Conservation (phyloP, 2,888 invertebrate species). For the Stegana nigrithorax region DNA sequence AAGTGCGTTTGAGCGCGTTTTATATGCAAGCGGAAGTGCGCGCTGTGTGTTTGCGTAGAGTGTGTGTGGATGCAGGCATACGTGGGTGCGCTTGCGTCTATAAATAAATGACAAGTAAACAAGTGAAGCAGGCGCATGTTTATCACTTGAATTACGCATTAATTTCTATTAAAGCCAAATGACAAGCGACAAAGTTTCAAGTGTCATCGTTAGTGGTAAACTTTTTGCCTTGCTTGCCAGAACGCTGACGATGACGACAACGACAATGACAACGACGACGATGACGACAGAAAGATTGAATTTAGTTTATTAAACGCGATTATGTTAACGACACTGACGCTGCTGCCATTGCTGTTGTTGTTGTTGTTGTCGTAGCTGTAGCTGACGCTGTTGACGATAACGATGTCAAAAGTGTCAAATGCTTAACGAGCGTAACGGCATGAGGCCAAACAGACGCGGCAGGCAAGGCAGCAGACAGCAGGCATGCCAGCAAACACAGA, state of each 20-base stretch:
- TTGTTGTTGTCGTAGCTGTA: too few relatives aligned
- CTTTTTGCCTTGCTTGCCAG: too few relatives aligned
- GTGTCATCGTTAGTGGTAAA: too few relatives aligned
- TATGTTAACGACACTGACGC: not conserved
- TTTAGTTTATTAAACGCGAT: conserved; percentile 9
- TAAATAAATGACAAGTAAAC: too few relatives aligned
- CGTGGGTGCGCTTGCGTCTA: too few relatives aligned
- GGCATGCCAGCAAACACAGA: not conserved
- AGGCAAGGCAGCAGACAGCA: not conserved
- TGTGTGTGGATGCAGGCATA: too few relatives aligned
- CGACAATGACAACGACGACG: too few relatives aligned
- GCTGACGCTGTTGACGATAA: too few relatives aligned
- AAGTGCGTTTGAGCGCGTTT: not conserved
- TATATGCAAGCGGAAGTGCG: not conserved
- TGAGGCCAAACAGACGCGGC: not conserved
- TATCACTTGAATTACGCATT: not conserved
- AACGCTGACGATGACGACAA: too few relatives aligned
- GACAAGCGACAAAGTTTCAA: not conserved
- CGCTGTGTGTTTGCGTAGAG: too few relatives aligned
- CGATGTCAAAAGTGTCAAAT: conserved; percentile 18
- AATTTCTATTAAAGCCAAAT: not conserved
- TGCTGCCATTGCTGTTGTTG: not conserved
- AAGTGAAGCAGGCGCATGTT: too few relatives aligned
- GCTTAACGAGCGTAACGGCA: conserved; percentile 13
- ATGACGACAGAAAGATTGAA: not conserved